phyloP scores from a whole-genome alignment of 2,113 vertebrate genomes.

The Sisor rabdophorus region DNA sequence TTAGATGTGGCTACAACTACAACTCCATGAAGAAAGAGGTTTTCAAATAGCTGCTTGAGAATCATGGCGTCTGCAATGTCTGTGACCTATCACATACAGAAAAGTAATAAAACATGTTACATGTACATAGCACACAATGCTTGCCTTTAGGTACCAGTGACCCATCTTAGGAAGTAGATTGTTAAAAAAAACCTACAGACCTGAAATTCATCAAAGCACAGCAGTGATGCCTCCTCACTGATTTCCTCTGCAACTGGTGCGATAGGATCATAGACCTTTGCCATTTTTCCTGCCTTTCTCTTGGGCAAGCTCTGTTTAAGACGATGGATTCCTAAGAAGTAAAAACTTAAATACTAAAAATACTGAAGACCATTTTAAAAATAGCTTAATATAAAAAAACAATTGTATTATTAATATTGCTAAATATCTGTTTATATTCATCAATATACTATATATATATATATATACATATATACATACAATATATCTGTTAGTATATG shows the following conservation, averaged over 20 bases:
- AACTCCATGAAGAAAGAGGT: constrained; percentile 91
- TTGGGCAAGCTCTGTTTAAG: constrained; percentile 91
- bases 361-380: neutral
- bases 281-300: constrained; percentile 87
- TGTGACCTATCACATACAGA: constrained; percentile 77
- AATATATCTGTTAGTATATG: too few relatives aligned
- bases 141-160: too few relatives aligned
- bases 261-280: constrained; percentile 91
- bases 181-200: constrained; percentile 44
- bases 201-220: constrained; percentile 99
- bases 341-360: neutral
- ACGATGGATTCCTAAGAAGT: constrained; percentile 84
- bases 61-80: constrained; percentile 99
- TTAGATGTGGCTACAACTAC: constrained; percentile 97
- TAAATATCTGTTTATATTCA: neutral
- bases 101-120: constrained; percentile 3
- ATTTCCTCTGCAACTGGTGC: constrained; percentile 94
- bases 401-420: neutral
- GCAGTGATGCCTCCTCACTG: constrained; percentile 83
- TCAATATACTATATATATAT: too few relatives aligned
- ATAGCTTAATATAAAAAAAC: neutral
- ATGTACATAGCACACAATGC: neutral
- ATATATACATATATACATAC: too few relatives aligned
- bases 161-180: neutral
- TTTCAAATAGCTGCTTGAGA: constrained; percentile 98